Conservation (phyloP, 2,888 invertebrate genomes). For the Parthenolecanium corni region DNA sequence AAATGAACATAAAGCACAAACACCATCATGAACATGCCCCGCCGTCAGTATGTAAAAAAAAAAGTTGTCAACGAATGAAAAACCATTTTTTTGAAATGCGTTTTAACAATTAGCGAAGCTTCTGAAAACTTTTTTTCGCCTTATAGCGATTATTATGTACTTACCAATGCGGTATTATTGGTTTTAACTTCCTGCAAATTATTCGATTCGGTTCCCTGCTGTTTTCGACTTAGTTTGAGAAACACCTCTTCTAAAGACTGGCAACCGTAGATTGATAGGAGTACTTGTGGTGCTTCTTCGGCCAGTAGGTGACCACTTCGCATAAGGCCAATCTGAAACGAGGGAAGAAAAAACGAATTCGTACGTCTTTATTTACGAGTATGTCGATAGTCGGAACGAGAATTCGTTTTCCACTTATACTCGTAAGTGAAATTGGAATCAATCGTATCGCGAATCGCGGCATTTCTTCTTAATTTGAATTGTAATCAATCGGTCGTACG, state of each 20-base stretch:
- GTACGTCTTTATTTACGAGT: too few relatives aligned
- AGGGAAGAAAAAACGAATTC: neutral
- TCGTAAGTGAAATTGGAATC: too few relatives aligned
- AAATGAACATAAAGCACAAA: constrained; percentile 1
- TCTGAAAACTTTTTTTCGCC: too few relatives aligned
- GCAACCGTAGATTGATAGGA: constrained; percentile 73
- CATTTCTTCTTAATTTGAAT: too few relatives aligned
- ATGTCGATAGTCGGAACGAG: too few relatives aligned
- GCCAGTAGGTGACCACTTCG: constrained; percentile 79
- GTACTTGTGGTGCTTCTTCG: constrained; percentile 74
- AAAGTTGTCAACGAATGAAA: neutral
- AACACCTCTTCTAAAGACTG: constrained; percentile 83
- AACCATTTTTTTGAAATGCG: neutral
- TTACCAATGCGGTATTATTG: constrained; percentile 8
- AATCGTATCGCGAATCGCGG: too few relatives aligned
- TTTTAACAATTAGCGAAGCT: neutral
- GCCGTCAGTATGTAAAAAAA: neutral
- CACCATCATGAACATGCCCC: neutral
- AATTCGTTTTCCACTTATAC: too few relatives aligned
- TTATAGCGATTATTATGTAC: neutral
- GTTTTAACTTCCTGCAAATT: constrained; percentile 56
- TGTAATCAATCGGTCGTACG: too few relatives aligned
- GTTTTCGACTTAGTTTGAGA: constrained; percentile 72
- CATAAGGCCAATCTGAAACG: constrained; percentile 87
- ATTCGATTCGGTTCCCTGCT: constrained; percentile 45